phyloP scores from a whole-genome alignment of 2,113 vertebrate species.

The Muscicapa adusta region DNA sequence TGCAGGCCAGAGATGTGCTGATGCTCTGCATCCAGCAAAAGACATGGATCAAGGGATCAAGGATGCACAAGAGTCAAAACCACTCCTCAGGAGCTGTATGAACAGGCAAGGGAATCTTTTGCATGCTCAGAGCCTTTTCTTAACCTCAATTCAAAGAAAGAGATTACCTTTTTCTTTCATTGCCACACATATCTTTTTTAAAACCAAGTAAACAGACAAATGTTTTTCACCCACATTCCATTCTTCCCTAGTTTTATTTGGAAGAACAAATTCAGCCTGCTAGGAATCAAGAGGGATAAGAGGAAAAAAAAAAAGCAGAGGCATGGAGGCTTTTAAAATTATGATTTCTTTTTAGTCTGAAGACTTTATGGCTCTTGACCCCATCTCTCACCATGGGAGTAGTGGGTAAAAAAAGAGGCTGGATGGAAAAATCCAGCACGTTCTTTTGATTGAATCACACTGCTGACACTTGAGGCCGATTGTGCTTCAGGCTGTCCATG shows the following conservation, averaged over 20 bases:
- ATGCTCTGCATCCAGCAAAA: not conserved
- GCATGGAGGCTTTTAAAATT: not conserved
- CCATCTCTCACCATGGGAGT: not conserved
- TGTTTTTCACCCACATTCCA: not conserved
- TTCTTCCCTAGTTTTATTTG: not conserved
- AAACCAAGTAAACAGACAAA: not conserved
- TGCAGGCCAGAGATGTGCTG: too few relatives aligned
- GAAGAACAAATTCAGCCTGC: not conserved
- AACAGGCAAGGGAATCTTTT: not conserved
- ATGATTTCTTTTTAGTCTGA: not conserved
- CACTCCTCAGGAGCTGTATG: not conserved
- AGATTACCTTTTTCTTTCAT: not conserved
- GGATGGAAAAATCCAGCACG: not conserved
- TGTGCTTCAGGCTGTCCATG: not conserved
- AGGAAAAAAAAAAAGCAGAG: not conserved
- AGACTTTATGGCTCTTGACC: not conserved
- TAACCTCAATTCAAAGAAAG: not conserved
- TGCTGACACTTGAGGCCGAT: not conserved
- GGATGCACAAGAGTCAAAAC: not conserved
- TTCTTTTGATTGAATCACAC: not conserved
- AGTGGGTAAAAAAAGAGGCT: not conserved
- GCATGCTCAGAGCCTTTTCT: not conserved
- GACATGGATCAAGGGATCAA: not conserved
- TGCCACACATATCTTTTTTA: rapidly evolving
- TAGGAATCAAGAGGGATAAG: not conserved